Conservation (phyloP, 2,113 vertebrate genomes). For the Myocastor coypus region DNA sequence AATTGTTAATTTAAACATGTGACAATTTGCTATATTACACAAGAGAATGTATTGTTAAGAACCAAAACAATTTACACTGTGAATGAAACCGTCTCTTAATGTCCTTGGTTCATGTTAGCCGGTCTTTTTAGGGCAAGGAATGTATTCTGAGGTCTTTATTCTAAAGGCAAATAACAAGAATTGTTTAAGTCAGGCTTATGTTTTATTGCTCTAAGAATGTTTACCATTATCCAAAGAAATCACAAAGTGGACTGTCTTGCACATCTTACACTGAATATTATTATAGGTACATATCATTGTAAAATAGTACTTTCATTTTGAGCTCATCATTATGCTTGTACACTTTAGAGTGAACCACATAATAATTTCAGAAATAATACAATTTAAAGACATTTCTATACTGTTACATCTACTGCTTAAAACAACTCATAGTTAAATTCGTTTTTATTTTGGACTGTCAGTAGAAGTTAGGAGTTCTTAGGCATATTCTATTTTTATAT, state of each 20-base stretch:
- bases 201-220: conserved; percentile 81
- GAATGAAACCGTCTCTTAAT: not conserved
- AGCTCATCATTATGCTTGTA: conserved; percentile 76
- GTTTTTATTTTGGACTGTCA: conserved; percentile 74
- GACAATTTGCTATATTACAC: not conserved
- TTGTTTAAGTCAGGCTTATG: conserved; percentile 63
- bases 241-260: conserved; percentile 72
- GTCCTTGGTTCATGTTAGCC: not conserved
- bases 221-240: conserved; percentile 82
- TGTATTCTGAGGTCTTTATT: conserved; percentile 48
- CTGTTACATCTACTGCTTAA: conserved; percentile 73
- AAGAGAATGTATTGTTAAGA: not conserved
- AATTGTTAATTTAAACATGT: not conserved
- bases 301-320: conserved; percentile 87
- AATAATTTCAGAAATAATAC: conserved; percentile 80
- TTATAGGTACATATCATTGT: conserved; percentile 83
- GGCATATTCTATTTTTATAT: conserved; percentile 6
- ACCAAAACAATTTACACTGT: not conserved
- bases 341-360: conserved; percentile 68
- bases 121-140: not conserved
- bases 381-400: conserved; percentile 59
- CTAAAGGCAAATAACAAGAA: conserved; percentile 79
- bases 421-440: conserved; percentile 49
- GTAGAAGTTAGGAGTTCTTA: conserved; percentile 67
- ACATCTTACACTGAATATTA: conserved; percentile 82